Base-by-base conservation (phyloP, 1,140 invertebrate genomes). In the Rhopalosiphum maidis region DNA sequence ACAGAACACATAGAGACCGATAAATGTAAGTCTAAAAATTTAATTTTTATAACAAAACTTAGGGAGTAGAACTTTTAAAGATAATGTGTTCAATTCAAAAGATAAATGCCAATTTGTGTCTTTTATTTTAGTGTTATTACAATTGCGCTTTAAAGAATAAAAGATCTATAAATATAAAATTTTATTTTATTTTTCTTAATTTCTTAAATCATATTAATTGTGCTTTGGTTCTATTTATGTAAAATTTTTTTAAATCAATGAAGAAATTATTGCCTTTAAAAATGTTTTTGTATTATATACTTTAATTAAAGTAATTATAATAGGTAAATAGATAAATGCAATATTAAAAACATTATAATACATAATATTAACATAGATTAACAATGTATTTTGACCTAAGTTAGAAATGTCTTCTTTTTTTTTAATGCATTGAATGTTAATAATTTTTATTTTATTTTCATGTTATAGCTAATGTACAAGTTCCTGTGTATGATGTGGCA, bases 401-500 rank as follows among this genome's bases (percentile, higher is more conserved):
- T 48, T 83, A 41, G 9, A 4, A 83, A 83, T 83, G 22, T 37
- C 0, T 37, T 83, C 41, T 5, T 41, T 83, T 83, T 41, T 83
- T 41, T 83, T 23, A 37, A 41, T 41, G 37, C 11, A 37, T 41
- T 83, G 23, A 83, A 37, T 83, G 2, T 25, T 83, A 23, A 41
- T 83, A 4, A 11, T 51, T 30, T 35, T 51, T 25, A 55, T n/a
- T 48, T 35, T 15, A 41, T 93, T 43, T 68, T 94, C 94, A 35
- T 48, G n/a, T 94, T 94, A 93, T 94, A 96, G 96, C 96, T 94
- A 97, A 97, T 30, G 95, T 96, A 30, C 96, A 96, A 0, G 97
- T 97, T 46, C 96, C 96, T 93, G 97, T 96, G 0, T 97, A 97
- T 95, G 98, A 98, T 95, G 96, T 98, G 77, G 97, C 97, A 18